These are phyloP conservation scores for Idaea aversata DNA, from an alignment of 2,888 invertebrate species.

Conservation along the genomic window DNA sequence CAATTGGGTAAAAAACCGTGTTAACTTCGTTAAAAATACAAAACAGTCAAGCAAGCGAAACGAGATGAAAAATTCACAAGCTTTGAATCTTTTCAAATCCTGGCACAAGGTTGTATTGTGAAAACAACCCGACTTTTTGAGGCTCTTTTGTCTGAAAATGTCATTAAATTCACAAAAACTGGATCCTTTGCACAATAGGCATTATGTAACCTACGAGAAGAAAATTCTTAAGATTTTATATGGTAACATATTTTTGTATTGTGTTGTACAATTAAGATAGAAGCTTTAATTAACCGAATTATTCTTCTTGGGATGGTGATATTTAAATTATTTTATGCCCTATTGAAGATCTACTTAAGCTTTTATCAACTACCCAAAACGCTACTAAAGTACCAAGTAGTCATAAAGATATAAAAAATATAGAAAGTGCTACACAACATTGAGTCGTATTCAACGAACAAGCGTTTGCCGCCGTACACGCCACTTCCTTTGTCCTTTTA, in stretches of 20 bases:
- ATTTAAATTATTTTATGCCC: neutral
- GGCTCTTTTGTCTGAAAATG: neutral
- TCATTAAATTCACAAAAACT: neutral
- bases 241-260: neutral
- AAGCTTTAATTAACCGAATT: neutral
- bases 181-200: neutral
- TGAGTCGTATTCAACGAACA: conserved; percentile 28
- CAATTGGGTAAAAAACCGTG: neutral
- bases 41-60: neutral
- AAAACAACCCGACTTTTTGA: neutral
- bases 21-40: neutral
- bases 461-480: conserved; percentile 40
- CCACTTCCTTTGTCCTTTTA: conserved; percentile 55
- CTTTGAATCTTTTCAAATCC: neutral
- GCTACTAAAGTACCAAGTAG: neutral
- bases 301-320: neutral
- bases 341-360: too few relatives aligned
- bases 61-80: neutral
- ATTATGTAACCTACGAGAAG: neutral
- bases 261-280: too few relatives aligned
- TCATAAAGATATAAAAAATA: neutral
- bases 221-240: neutral
- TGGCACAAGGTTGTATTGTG: neutral
- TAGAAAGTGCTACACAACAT: conserved; percentile 12
- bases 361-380: too few relatives aligned